Evolutionary conservation across 2,888 invertebrate genomes (phyloP).

Genomic region (Ophioninae sp.): DNA sequence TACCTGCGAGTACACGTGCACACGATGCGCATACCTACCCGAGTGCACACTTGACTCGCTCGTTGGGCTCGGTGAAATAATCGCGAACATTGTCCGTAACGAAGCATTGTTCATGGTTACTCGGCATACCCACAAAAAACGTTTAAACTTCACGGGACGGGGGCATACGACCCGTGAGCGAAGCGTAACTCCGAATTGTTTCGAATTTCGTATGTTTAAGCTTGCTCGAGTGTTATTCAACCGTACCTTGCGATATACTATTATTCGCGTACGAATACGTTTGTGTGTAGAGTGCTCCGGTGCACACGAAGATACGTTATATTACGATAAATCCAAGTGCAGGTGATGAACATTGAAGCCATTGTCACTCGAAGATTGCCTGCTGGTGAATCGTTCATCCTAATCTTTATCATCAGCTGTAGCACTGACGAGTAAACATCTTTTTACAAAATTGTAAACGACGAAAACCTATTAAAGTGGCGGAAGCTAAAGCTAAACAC

Average conservation of each 20-base stretch:
- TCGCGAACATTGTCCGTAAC: conserved; percentile 24
- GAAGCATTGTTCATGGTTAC: conserved; percentile 38
- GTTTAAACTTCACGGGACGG: conserved; percentile 25
- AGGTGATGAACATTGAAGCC: no score
- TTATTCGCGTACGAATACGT: conserved; percentile 27
- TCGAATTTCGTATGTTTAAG: conserved; percentile 2
- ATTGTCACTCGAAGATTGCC: no score
- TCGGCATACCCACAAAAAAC: conserved; percentile 30
- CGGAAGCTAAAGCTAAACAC: neutral
- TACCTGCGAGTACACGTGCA: neutral
- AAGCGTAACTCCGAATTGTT: conserved; percentile 11
- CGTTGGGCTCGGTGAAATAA: conserved; percentile 38
- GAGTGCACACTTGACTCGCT: neutral
- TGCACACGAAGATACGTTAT: neutral
- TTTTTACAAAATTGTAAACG: no score
- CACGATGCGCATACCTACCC: neutral
- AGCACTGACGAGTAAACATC: no score
- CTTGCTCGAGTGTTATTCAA: conserved; percentile 46
- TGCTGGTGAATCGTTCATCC: no score
- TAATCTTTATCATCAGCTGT: no score
- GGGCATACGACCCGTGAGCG: neutral
- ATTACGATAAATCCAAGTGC: no score
- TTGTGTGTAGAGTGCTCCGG: neutral
- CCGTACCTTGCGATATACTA: conserved; percentile 13
- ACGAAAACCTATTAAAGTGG: no score